Evolutionary conservation across 2,888 invertebrate genomes (phyloP).

Genomic region (Apamea anceps): DNA sequence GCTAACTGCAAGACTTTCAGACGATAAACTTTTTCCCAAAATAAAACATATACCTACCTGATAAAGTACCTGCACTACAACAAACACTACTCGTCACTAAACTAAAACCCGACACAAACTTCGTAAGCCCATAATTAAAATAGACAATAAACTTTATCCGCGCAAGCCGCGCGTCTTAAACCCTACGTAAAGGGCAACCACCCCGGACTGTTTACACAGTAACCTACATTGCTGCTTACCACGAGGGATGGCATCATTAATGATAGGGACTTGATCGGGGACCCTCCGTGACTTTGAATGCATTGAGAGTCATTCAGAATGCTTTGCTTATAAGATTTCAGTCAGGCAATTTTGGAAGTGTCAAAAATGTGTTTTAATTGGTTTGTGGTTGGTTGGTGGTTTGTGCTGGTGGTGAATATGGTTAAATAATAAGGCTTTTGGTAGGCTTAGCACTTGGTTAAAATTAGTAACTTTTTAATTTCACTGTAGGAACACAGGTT

Average conservation of each 20-base stretch:
- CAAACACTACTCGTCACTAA: constrained; percentile 23
- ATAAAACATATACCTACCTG: constrained; percentile 19
- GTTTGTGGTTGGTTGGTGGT: constrained; percentile 6
- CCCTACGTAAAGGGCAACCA: constrained; percentile 78
- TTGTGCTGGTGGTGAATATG: constrained; percentile 1
- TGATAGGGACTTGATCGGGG: constrained; percentile 86
- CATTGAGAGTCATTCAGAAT: constrained; percentile 80
- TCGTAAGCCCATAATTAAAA: constrained; percentile 71
- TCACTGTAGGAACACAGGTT: not conserved
- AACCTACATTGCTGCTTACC: constrained; percentile 87
- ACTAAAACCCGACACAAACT: constrained; percentile 51
- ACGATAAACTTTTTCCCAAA: not conserved
- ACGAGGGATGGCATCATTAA: constrained; percentile 89
- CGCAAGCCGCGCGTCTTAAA: constrained; percentile 70
- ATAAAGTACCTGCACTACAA: not conserved
- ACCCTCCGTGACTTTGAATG: constrained; percentile 88
- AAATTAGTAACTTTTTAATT: not conserved
- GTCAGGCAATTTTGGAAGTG: constrained; percentile 55
- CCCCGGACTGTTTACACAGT: constrained; percentile 89
- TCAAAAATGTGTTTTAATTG: constrained; percentile 51
- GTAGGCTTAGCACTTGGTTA: not conserved
- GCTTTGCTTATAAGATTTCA: constrained; percentile 77
- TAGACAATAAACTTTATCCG: constrained; percentile 74
- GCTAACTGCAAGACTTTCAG: not conserved
- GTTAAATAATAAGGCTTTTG: not conserved